Evolutionary conservation across 2,113 vertebrate species (phyloP), one percentile per base, ranked within the genome.

Genomic region (Beaufortia kweichowensis): DNA sequence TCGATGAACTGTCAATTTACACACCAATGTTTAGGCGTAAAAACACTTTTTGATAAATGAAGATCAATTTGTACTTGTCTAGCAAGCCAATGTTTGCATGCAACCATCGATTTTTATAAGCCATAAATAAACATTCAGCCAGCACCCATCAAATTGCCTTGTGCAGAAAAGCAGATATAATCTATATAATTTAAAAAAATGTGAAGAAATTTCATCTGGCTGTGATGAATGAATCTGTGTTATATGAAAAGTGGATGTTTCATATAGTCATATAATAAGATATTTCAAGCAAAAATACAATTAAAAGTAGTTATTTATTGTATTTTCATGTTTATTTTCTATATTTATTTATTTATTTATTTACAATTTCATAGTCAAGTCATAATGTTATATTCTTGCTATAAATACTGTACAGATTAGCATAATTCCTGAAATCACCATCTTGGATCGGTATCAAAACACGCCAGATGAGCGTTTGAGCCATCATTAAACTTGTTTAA

Each of bases 31-130:
- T 62, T 61, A 71, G 24, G 43, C 59, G 55, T 55, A 64, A 53
- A 70, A 56, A 71, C 31, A 29, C 21, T 72, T 65, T 63, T 50
- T 79, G 60, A 78, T 64, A 57, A 79, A 79, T 73, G 68, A 79
- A 64, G 31, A 72, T 63, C 68, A 48, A 72, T 79, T 33, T 75
- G 31, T 75, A 43, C 53, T 70, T 64, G 28, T 68, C 56, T 79
- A 57, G 50, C 64, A 62, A 55, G 12, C 24, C 29, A 35, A n/a
- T 9, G 17, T 59, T 76, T 72, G 41, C 53, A 72, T 73, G 74
- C 62, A 59, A 55, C 2, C 29, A 71, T 76, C 71, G 65, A 63
- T 76, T 61, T 66, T 46, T 53, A 10, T 26, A 41, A 15, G 48
- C 43, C 28, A 59, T 76, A 71, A 73, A 67, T 75, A 66, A 35